These are phyloP conservation scores for Venusia cambrica DNA, from an alignment of 2,888 invertebrate genomes.

Conservation along the genomic window DNA sequence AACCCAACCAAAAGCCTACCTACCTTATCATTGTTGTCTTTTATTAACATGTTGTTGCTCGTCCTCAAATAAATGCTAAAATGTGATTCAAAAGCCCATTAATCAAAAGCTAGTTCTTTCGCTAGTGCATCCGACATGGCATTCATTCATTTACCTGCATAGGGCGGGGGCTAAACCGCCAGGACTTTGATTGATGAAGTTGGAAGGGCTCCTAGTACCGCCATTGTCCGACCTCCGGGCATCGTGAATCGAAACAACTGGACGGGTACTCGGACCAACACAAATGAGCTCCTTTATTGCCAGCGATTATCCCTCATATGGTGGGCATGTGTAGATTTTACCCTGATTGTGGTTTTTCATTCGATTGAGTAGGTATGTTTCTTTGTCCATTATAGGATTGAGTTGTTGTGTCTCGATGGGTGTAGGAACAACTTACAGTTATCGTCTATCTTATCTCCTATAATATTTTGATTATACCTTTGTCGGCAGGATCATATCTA, in stretches of 20 bases:
- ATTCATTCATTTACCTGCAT: slow-evolving; percentile 48
- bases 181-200: slow-evolving; percentile 35
- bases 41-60: slow-evolving; percentile 4
- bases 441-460: too few species aligned
- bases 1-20: too few species aligned
- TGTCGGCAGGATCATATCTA: too few species aligned
- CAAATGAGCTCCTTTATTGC: slow-evolving; percentile 31
- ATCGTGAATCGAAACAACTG: slow-evolving; percentile 63
- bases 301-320: slow-evolving; percentile 29
- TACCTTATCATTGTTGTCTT: too few species aligned
- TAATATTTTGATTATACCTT: too few species aligned
- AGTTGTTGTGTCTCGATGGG: slow-evolving; percentile 11
- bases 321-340: slow-evolving; percentile 26
- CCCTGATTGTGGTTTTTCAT: slow-evolving; percentile 31
- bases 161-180: slow-evolving; percentile 38
- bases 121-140: slow-evolving; percentile 25
- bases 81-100: slow-evolving; percentile 12
- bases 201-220: slow-evolving; percentile 37
- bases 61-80: slow-evolving; percentile 3
- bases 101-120: slow-evolving; percentile 24
- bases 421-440: too few species aligned
- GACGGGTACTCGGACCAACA: slow-evolving; percentile 40
- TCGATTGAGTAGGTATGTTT: slow-evolving; percentile 28
- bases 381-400: slow-evolving; percentile 18
- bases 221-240: slow-evolving; percentile 63